Evolutionary conservation across 2,888 invertebrate genomes (phyloP), one percentile per base, ranked within the genome.

Genomic region (Mongoloraphidia duomilia): DNA sequence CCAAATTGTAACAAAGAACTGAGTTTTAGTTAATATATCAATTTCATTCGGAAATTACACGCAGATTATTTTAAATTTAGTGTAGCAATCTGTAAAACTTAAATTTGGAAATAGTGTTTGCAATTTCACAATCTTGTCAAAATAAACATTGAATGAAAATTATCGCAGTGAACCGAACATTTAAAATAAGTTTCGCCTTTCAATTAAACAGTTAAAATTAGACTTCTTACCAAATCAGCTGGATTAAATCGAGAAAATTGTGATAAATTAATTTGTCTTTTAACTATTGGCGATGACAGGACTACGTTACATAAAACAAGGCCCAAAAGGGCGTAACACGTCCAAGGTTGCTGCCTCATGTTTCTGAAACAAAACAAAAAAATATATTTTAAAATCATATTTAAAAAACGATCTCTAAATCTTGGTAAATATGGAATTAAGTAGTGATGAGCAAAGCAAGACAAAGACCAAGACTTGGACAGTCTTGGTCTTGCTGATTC

Each of bases 281-380:
- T 65, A 12, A 57, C 57, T 44, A 66, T 47, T 37, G 60, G 58
- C 51, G 60, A 63, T 50, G 61, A 56, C 56, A 64, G 61, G 33
- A 57, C 58, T 36, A 57, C 51, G 42, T 55, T 55, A 49, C 58
- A 58, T 43, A 63, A 52, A 44, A 58, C 53, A 49, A 65, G 52
- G 52, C 60, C 59, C 42, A 62, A 52, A 41, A 64, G 47, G 46
- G 57, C 58, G 26, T 59, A 54, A 37, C 58, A 53, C 47, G 57
- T 57, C 56, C 59, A 60, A 47, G 59, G 49, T 54, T 60, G 54
- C 51, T 61, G 61, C 56, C 55, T 63, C 66, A 66, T 66, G 53
- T 57, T 65, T 54, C 64, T 63, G 55, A 47, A 63, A 63, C 50
- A 56, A 57, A 50, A 47, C 41, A 44, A 52, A 43, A 50, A 55